Conservation (phyloP, 2,888 invertebrate genomes). For the Orthosia incerta region DNA sequence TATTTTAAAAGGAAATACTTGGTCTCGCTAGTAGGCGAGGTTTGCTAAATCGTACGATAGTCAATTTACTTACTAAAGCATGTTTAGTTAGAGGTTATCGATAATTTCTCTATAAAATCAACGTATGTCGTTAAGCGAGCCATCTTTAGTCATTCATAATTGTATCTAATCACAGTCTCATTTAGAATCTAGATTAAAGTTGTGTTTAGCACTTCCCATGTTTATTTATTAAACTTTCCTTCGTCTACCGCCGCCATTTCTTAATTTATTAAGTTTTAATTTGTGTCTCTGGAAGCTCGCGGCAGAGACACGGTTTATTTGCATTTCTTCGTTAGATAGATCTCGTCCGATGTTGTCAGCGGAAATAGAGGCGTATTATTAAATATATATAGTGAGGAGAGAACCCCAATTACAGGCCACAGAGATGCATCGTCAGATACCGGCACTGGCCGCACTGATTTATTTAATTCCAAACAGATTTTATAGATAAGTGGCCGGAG, state of each 20-base stretch:
- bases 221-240: conserved; percentile 29
- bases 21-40: conserved; percentile 7
- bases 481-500: conserved; percentile 60
- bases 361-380: conserved; percentile 77
- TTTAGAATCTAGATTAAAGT: conserved; percentile 25
- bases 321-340: conserved; percentile 65
- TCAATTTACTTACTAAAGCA: conserved; percentile 39
- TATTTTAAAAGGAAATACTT: conserved; percentile 41
- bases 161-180: conserved; percentile 19
- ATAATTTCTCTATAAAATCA: conserved; percentile 23
- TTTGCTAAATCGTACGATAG: conserved; percentile 22
- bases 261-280: conserved; percentile 49
- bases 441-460: conserved; percentile 65
- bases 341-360: conserved; percentile 70
- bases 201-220: conserved; percentile 1
- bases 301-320: conserved; percentile 57
- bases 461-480: conserved; percentile 69
- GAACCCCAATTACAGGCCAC: conserved; percentile 73
- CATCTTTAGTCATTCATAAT: conserved; percentile 30
- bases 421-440: conserved; percentile 71
- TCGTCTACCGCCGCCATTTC: conserved; percentile 4
- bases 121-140: conserved; percentile 8
- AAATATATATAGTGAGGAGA: conserved; percentile 69
- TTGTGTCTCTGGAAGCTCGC: conserved; percentile 37
- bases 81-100: conserved; percentile 25